Percentiles rank a stretch among this genome's conserved stretches.
Conservation (phyloP, 2,888 invertebrate species). For the Hirudinaria manillensis region DNA sequence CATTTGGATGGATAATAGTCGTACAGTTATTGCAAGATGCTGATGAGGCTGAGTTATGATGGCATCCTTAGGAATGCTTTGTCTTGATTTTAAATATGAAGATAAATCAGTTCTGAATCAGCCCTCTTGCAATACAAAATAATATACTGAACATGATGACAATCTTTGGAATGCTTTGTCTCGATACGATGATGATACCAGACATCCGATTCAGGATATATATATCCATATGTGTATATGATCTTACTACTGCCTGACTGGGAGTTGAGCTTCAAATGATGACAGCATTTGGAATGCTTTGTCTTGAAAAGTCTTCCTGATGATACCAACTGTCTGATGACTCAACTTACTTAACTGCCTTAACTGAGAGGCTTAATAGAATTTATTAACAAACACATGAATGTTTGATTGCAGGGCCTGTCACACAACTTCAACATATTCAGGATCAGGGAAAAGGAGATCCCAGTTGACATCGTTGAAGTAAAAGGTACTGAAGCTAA, state of each 20-base stretch:
- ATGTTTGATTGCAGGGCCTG: constrained; percentile 64
- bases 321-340: no score
- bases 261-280: not conserved
- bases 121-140: not conserved
- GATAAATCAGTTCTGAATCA: not conserved
- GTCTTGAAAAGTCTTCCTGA: not conserved
- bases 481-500: constrained; percentile 67
- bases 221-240: not conserved
- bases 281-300: constrained; percentile 9
- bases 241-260: not conserved
- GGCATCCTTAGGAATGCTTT: constrained; percentile 1
- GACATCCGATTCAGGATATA: not conserved
- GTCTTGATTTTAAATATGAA: constrained; percentile 1
- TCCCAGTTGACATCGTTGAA: constrained; percentile 94
- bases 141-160: not conserved
- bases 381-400: not conserved
- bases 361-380: no score
- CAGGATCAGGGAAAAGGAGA: constrained; percentile 93
- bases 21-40: not conserved
- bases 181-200: not conserved
- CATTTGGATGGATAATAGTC: not conserved
- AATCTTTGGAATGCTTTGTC: constrained; percentile 1
- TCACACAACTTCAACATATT: constrained; percentile 98
- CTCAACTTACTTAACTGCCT: no score
- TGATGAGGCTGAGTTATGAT: not conserved